A percentile compares a stretch with the other conserved stretches of the same genome.
These are phyloP conservation scores for Sander lucioperca DNA, from an alignment of 2,113 vertebrate species.

Conservation along the genomic window DNA sequence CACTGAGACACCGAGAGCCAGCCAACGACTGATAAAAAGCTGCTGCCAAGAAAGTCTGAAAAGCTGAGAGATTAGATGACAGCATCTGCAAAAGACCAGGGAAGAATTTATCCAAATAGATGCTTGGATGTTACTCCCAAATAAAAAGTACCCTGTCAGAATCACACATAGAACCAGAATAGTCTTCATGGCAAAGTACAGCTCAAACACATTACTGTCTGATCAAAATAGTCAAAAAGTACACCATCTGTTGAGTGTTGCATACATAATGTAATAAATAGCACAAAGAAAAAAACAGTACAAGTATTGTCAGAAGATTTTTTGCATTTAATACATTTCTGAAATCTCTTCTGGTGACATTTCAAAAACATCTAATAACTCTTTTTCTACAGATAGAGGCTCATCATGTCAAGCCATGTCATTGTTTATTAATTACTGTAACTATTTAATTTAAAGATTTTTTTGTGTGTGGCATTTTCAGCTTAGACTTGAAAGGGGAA, in stretches of 20 bases:
- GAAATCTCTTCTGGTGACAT: too few relatives aligned
- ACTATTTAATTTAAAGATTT: too few relatives aligned
- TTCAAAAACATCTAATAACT: too few relatives aligned
- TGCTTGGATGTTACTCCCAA: constrained; percentile 23
- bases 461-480: too few relatives aligned
- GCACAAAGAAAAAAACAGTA: neutral
- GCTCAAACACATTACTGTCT: neutral
- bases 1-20: constrained; percentile 50
- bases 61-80: constrained; percentile 63
- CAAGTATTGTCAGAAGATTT: too few relatives aligned
- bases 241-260: neutral
- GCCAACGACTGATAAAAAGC: constrained; percentile 56
- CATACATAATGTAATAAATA: neutral
- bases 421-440: too few relatives aligned
- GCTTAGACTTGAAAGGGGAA: too few relatives aligned
- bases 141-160: constrained; percentile 38
- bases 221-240: neutral
- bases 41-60: constrained; percentile 59
- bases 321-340: too few relatives aligned
- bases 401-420: too few relatives aligned
- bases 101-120: constrained; percentile 58
- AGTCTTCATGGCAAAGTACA: neutral
- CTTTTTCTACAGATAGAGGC: too few relatives aligned
- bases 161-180: neutral
- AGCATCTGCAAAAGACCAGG: constrained; percentile 62